phyloP scores from a whole-genome alignment of 2,113 vertebrate genomes.

The Arvicanthis niloticus region DNA sequence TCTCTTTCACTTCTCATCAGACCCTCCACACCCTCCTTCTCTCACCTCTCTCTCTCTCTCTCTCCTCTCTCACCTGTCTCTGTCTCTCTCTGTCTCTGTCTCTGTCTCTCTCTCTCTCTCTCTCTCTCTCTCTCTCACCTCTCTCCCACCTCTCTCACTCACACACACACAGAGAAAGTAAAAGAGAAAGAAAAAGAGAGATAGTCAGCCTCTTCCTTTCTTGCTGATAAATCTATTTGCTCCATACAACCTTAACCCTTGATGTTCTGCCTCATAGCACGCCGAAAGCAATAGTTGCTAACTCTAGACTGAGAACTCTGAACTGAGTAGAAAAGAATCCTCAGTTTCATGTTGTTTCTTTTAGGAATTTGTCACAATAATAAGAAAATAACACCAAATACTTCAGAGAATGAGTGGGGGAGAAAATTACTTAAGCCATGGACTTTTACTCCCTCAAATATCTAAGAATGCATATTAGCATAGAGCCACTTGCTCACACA shows the following conservation, averaged over 20 bases:
- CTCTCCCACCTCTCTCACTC: no score
- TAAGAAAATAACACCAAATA: not conserved
- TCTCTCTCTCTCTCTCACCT: not conserved
- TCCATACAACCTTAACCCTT: not conserved
- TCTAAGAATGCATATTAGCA: slow-evolving; percentile 18
- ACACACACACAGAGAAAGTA: not conserved
- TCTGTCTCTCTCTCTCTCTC: not conserved
- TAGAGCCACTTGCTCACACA: slow-evolving; percentile 21
- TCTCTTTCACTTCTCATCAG: not conserved
- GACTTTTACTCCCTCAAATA: slow-evolving; percentile 9
- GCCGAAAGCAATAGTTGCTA: not conserved
- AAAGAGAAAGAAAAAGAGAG: no score
- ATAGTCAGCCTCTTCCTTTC: not conserved
- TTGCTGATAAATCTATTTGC: not conserved
- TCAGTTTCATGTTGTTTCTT: not conserved
- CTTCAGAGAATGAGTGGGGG: not conserved
- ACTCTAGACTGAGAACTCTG: not conserved
- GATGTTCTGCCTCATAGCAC: not conserved
- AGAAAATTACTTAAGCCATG: slow-evolving; percentile 34
- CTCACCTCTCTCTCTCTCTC: not conserved
- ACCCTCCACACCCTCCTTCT: not conserved
- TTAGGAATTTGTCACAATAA: not conserved
- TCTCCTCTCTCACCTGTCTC: not conserved
- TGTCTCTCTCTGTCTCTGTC: no score
- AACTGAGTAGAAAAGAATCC: not conserved